A percentile compares a stretch with the other conserved stretches of the same genome.
Evolutionary conservation across 2,797 vertebrate species (phyloP).

Genomic region (Danio tinwini): DNA sequence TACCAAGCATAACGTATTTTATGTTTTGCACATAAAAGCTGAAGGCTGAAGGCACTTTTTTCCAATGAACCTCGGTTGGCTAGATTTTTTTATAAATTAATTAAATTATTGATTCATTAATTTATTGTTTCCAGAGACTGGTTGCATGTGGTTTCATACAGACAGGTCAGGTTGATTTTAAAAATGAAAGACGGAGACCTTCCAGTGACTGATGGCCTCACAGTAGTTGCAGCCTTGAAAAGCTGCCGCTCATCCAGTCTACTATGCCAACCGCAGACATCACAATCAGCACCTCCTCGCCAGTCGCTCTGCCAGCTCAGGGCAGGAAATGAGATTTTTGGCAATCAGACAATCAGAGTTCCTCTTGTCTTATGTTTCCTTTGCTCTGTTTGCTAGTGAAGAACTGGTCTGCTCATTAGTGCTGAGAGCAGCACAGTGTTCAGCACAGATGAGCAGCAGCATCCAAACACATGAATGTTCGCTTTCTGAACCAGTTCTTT

Average conservation of each 20-base stretch:
- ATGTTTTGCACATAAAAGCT: no score
- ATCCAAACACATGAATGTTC: slow-evolving; percentile 25
- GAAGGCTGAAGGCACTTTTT: no score
- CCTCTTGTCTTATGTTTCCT: slow-evolving; percentile 44
- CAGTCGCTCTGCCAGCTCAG: slow-evolving; percentile 35
- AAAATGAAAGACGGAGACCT: background rate
- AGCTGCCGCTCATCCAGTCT: slow-evolving; percentile 1
- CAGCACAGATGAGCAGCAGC: slow-evolving; percentile 20
- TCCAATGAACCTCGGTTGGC: no score
- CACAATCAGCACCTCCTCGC: slow-evolving; percentile 29
- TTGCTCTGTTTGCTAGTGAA: slow-evolving; percentile 18
- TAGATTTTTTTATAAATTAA: no score
- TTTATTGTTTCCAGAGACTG: slow-evolving; percentile 4
- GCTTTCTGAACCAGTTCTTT: background rate
- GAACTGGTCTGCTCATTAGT: slow-evolving; percentile 48
- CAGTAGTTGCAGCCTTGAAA: slow-evolving; percentile 35
- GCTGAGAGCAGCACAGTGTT: slow-evolving; percentile 33
- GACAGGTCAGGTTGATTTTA: slow-evolving; percentile 1
- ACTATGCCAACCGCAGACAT: slow-evolving; percentile 17
- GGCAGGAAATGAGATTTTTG: slow-evolving; percentile 36
- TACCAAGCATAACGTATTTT: no score
- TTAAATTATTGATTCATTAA: no score
- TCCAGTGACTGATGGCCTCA: slow-evolving; percentile 14
- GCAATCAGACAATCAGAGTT: slow-evolving; percentile 52
- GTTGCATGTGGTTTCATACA: background rate